Percentiles rank a stretch among this genome's conserved stretches.
Conservation (phyloP, 2,888 invertebrate genomes). For the Leucoptera coffeella region DNA sequence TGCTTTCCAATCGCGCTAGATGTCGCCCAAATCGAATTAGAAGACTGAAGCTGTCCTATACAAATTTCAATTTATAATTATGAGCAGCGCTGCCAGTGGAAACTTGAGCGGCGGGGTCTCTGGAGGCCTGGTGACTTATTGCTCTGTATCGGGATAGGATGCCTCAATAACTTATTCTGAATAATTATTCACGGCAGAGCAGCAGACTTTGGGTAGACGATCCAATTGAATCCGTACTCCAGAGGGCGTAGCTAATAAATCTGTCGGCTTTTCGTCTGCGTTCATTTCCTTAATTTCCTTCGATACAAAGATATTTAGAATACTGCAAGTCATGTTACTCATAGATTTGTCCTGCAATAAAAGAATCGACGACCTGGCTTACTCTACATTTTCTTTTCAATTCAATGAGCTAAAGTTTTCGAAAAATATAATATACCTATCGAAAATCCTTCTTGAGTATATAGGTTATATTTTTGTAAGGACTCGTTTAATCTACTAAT, state of each 20-base stretch:
- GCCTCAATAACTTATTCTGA: constrained; percentile 38
- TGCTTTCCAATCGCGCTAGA: constrained; percentile 26
- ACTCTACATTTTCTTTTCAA: too few relatives aligned
- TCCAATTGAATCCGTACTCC: constrained; percentile 23
- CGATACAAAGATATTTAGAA: too few relatives aligned
- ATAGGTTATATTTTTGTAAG: too few relatives aligned
- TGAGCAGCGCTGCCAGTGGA: constrained; percentile 20
- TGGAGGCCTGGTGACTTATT: constrained; percentile 37
- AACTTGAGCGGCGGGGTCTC: constrained; percentile 14
- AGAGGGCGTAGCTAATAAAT: constrained; percentile 10
- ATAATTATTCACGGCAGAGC: constrained; percentile 34
- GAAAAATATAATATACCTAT: too few relatives aligned
- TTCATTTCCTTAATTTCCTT: too few relatives aligned
- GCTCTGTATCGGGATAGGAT: constrained; percentile 18
- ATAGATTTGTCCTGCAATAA: too few relatives aligned
- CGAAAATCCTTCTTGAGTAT: too few relatives aligned
- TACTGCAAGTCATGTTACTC: too few relatives aligned
- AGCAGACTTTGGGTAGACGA: constrained; percentile 15
- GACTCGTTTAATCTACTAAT: too few relatives aligned
- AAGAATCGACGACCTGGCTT: too few relatives aligned
- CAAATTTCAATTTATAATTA: constrained; percentile 53
- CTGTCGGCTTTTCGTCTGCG: too few relatives aligned
- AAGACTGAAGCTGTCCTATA: constrained; percentile 35
- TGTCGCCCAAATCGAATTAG: constrained; percentile 40
- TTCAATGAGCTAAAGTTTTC: too few relatives aligned